Evolutionary conservation across 2,797 vertebrate species (phyloP).

Genomic region (Hypotaenidia philippensis): DNA sequence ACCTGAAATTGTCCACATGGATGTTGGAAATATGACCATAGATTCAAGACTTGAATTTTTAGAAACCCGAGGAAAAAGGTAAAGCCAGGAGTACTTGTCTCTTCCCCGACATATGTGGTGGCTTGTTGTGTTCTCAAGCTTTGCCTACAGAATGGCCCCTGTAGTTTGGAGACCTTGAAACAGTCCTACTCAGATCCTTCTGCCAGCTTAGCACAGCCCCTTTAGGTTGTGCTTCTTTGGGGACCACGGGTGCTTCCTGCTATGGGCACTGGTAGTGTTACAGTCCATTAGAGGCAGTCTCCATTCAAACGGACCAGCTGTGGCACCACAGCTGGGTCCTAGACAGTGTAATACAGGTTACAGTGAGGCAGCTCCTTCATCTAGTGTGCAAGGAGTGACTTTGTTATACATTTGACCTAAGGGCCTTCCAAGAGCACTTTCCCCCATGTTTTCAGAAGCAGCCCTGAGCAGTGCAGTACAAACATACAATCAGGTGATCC

Average conservation of each 20-base stretch:
- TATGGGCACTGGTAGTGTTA: not conserved
- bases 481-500: not conserved
- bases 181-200: fast-evolving
- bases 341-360: not conserved
- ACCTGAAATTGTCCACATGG: not conserved
- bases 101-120: not conserved
- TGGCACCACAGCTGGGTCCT: not conserved
- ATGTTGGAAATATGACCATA: not conserved
- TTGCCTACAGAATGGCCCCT: not conserved
- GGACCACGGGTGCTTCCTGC: not conserved
- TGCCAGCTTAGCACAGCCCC: not conserved
- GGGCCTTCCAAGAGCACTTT: not conserved
- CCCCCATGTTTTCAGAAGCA: not conserved
- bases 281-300: not conserved
- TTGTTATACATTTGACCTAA: not conserved
- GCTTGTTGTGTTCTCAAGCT: not conserved
- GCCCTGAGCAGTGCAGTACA: not conserved
- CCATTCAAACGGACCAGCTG: not conserved
- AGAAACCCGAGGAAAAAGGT: not conserved
- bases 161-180: not conserved
- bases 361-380: fast-evolving
- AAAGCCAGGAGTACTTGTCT: not conserved
- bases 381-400: not conserved
- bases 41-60: not conserved
- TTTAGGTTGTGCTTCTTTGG: not conserved